phyloP scores from a whole-genome alignment of 2,113 vertebrate species.

The Nanorana parkeri region DNA sequence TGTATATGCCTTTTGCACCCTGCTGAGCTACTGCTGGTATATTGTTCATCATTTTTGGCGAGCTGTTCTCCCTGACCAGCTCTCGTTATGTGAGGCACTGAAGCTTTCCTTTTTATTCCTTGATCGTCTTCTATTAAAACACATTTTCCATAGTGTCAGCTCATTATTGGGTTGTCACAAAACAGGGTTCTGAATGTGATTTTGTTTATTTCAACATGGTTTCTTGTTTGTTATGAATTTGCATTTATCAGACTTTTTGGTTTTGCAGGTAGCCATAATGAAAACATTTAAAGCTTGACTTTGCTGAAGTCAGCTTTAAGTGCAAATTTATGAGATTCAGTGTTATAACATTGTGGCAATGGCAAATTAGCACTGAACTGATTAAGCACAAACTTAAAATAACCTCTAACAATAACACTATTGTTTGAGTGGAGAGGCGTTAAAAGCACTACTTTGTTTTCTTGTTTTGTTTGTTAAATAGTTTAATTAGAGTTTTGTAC shows the following conservation, averaged over 20 bases:
- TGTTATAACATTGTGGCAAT: neutral
- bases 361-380: neutral
- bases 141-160: constrained; percentile 34
- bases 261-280: constrained; percentile 16
- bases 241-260: neutral
- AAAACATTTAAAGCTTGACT: neutral
- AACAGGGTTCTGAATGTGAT: neutral
- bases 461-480: too few species aligned
- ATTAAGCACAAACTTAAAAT: too few species aligned
- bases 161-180: constrained; percentile 28
- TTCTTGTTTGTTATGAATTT: neutral
- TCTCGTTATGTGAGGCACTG: constrained; percentile 6
- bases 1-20: neutral
- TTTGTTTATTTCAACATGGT: constrained; percentile 33
- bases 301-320: neutral
- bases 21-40: constrained; percentile 3
- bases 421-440: too few species aligned
- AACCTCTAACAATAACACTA: too few species aligned
- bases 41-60: constrained; percentile 3
- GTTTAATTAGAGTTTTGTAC: too few species aligned
- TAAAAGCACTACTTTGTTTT: too few species aligned
- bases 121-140: constrained; percentile 40
- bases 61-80: constrained; percentile 1
- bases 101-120: constrained; percentile 20
- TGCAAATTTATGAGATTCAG: neutral